Evolutionary conservation across 30 jellyfish, hydroid and myxozoan genomes (phyloP), one percentile per base, ranked within the genome.

Genomic region (Euphysa ruthae): DNA sequence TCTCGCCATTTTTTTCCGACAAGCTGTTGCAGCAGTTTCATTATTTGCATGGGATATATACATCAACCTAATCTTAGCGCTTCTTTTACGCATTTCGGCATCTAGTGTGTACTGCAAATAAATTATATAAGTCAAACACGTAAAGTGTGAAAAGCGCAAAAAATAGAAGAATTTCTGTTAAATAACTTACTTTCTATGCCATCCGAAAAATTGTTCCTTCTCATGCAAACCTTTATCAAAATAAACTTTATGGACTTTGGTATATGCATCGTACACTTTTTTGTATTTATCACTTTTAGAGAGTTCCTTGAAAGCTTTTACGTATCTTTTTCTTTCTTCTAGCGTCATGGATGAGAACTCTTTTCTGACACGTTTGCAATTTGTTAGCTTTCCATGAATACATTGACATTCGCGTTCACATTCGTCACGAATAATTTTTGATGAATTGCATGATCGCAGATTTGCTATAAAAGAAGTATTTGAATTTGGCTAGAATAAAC

Each of bases 361-460:
- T 62, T 75, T 79, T 14, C 97, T 71, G 4, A 73, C 77, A 5
- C 97, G 89, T 33, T 71, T 62, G 72, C 97, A 87, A 24, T 81
- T 46, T 13, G 58, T 58, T 24, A 87, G 69, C 49, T 43, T 69
- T 4, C 97, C 97, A 54, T 76, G 58, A 23, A 44, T 32, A 70
- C 97, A 87, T 49, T 50, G 49, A 51, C 97, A 87, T 16, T 43
- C 55, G 13, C 97, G 74, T 7, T 79, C 84, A 32, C 97, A 87
- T 60, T 75, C 97, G 55, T 87, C 97, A 25, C 7, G 16, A 30
- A 56, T 43, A 56, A 21, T n/a, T n/a, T 20, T 42, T 13, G 18
- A n/a, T 42, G 14, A n/a, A 13, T 42, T 42, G 18, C 55, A 42
- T 0, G 18, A 13, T 42, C 18, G 55, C 55, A 42, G 18, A 13